A percentile compares a stretch with the other conserved stretches of the same genome.
phyloP scores from a whole-genome alignment of 2,888 invertebrate genomes.

The Odontocolon sp. region DNA sequence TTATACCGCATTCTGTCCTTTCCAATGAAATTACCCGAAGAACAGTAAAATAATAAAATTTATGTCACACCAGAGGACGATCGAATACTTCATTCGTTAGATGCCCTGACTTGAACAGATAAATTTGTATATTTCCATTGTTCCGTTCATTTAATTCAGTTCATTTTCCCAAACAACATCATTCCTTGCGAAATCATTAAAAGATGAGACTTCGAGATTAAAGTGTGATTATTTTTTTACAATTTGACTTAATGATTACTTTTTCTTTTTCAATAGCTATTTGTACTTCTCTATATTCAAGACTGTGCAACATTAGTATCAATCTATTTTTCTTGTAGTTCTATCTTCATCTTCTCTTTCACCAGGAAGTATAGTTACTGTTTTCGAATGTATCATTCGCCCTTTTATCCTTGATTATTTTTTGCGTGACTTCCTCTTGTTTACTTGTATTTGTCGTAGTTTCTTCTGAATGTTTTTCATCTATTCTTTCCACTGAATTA shows the following conservation, averaged over 20 bases:
- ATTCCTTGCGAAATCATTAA: too few relatives aligned
- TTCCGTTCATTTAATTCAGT: too few relatives aligned
- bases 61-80: background rate
- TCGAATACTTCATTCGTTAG: background rate
- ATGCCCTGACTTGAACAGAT: background rate
- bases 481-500: too few relatives aligned
- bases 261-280: background rate
- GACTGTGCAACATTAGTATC: background rate
- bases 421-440: too few relatives aligned
- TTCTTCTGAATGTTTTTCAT: too few relatives aligned
- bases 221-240: background rate
- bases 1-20: conserved; percentile 4
- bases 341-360: background rate
- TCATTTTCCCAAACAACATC: too few relatives aligned
- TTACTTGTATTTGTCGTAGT: too few relatives aligned
- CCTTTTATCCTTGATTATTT: too few relatives aligned
- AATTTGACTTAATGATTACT: background rate
- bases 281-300: background rate
- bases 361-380: too few relatives aligned
- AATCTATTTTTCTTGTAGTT: background rate
- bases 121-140: too few relatives aligned
- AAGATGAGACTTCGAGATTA: background rate
- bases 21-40: conserved; percentile 6
- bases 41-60: conserved; percentile 11
- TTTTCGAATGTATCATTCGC: too few relatives aligned